phyloP scores from a whole-genome alignment of 2,888 invertebrate species.

The Ormyrus pomaceus region DNA sequence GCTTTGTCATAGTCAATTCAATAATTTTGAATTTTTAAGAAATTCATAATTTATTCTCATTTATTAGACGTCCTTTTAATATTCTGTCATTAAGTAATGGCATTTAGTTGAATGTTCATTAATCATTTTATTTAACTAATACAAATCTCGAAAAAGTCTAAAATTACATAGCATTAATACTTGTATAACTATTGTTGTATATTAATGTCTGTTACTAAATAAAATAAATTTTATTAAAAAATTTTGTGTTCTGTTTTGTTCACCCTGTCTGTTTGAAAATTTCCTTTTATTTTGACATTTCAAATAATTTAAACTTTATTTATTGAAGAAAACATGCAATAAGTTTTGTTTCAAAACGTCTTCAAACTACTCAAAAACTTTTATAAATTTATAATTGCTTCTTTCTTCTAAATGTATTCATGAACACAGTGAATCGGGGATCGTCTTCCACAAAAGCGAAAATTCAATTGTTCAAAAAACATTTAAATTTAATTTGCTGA shows the following conservation, averaged over 20 bases:
- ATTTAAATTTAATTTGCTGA: too few relatives aligned
- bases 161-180: conserved; percentile 36
- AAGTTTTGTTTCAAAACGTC: too few relatives aligned
- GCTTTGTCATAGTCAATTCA: too few relatives aligned
- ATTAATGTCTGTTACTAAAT: conserved; percentile 46
- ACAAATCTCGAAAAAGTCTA: not conserved
- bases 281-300: conserved; percentile 4
- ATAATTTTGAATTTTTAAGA: too few relatives aligned
- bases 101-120: conserved; percentile 14
- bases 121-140: conserved; percentile 25
- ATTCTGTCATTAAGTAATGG: conserved; percentile 7
- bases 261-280: conserved; percentile 12
- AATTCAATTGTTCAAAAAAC: too few relatives aligned
- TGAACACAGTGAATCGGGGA: too few relatives aligned
- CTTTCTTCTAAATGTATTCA: too few relatives aligned
- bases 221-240: conserved; percentile 38
- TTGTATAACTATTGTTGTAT: conserved; percentile 25
- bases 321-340: not conserved
- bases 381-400: too few relatives aligned
- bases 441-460: too few relatives aligned
- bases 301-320: not conserved
- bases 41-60: too few relatives aligned
- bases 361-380: too few relatives aligned
- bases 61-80: conserved; percentile 13
- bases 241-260: conserved; percentile 49